phyloP scores from a whole-genome alignment of 2,888 invertebrate genomes.

The Drosophila nigricruria region DNA sequence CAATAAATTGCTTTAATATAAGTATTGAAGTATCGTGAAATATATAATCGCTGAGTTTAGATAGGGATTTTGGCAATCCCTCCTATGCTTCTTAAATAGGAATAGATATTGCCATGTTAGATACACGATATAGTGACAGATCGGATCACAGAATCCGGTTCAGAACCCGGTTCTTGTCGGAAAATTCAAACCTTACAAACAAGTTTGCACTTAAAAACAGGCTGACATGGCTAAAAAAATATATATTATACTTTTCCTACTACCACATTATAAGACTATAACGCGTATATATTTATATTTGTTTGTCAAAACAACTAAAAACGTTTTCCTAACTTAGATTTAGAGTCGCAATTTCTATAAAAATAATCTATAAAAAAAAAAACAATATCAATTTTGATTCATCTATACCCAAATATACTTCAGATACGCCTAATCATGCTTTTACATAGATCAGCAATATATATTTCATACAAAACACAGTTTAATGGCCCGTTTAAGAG shows the following conservation, averaged over 20 bases:
- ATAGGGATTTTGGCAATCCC: background rate
- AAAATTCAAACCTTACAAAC: no score
- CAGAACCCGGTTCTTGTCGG: no score
- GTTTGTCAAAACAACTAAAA: background rate
- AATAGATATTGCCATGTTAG: background rate
- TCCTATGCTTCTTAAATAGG: background rate
- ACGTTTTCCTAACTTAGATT: background rate
- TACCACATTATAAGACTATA: background rate
- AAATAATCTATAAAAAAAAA: background rate
- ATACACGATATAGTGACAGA: background rate
- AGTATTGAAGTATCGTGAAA: background rate
- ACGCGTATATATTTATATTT: no score
- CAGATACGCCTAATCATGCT: background rate
- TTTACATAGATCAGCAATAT: conserved; percentile 1
- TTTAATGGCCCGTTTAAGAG: conserved; percentile 6
- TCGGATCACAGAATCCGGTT: no score
- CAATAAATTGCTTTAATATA: background rate
- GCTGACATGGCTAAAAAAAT: no score
- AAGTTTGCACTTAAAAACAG: no score
- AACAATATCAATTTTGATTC: background rate
- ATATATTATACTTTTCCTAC: no score
- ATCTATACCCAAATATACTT: background rate
- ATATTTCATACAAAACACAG: background rate
- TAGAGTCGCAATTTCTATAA: background rate
- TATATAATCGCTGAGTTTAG: no score